phyloP scores from a whole-genome alignment of 92 coral and sea anemone genomes.

The Scolanthus callimorphus region DNA sequence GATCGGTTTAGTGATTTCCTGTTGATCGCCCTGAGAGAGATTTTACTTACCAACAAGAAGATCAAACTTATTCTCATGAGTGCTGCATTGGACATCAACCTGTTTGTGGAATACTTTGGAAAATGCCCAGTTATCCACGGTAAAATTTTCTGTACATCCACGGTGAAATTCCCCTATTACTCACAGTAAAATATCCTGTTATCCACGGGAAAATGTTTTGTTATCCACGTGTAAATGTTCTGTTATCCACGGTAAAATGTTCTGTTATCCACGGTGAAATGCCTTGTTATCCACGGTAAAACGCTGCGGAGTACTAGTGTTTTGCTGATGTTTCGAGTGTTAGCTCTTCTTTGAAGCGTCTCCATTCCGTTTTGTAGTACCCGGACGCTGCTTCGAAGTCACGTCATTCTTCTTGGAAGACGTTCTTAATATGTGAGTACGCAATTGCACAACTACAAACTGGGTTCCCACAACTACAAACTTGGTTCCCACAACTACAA shows the following conservation, averaged over 20 bases:
- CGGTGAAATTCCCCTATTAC: neutral
- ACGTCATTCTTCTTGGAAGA: slow-evolving; percentile 85
- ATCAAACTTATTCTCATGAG: slow-evolving; percentile 91
- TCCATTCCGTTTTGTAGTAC: too few relatives aligned
- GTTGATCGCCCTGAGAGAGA: slow-evolving; percentile 86
- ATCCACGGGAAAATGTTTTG: too few relatives aligned
- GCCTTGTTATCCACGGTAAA: too few relatives aligned
- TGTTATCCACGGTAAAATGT: slow-evolving; percentile 85
- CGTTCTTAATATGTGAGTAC: slow-evolving; percentile 79
- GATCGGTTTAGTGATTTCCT: slow-evolving; percentile 93
- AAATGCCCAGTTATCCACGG: slow-evolving; percentile 93
- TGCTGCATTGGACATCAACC: slow-evolving; percentile 88
- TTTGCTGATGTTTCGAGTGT: too few relatives aligned
- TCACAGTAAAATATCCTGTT: neutral
- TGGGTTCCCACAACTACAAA: neutral
- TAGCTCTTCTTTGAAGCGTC: neutral
- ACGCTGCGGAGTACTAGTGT: slow-evolving; percentile 85
- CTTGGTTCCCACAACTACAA: neutral
- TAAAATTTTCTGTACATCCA: too few relatives aligned
- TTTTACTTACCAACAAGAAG: slow-evolving; percentile 69
- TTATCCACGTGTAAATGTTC: slow-evolving; percentile 93
- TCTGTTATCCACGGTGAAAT: neutral
- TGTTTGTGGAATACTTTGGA: slow-evolving; percentile 89
- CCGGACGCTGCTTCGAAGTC: slow-evolving; percentile 92
- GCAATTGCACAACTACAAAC: neutral